These are phyloP conservation scores for Dendroctonus valens DNA, from an alignment of 1,140 invertebrate species.

Conservation along the genomic window DNA sequence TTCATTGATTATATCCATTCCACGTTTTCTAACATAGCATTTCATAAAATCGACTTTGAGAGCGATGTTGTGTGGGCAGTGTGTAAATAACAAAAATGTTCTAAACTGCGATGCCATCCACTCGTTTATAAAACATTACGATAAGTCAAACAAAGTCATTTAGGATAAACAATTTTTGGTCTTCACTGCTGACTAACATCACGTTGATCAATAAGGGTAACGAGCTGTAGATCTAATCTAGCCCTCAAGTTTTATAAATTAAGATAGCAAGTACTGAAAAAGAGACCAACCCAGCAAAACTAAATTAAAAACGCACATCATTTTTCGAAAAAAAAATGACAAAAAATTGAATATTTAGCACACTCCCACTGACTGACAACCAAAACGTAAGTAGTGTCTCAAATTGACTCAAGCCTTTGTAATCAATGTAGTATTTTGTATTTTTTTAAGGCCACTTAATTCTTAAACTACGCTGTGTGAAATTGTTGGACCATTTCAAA, in stretches of 20 bases:
- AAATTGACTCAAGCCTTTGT: conserved; percentile 2
- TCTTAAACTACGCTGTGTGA: conserved; percentile 23
- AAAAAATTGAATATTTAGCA: neutral
- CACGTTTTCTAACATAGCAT: conserved; percentile 35
- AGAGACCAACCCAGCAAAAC: too few relatives aligned
- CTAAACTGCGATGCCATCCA: conserved; percentile 4
- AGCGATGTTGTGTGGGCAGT: conserved; percentile 5
- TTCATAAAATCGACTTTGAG: conserved; percentile 2
- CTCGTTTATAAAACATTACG: neutral
- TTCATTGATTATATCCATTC: conserved; percentile 50
- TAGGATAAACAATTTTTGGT: too few relatives aligned
- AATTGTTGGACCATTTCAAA: conserved; percentile 25
- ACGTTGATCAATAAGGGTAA: too few relatives aligned
- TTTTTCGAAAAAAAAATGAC: too few relatives aligned
- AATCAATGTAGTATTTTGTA: conserved; percentile 46
- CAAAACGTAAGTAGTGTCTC: conserved; percentile 2
- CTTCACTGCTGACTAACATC: too few relatives aligned
- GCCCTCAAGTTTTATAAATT: too few relatives aligned
- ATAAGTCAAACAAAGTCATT: neutral
- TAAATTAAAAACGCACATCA: too few relatives aligned
- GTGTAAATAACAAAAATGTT: conserved; percentile 2
- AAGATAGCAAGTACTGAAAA: too few relatives aligned
- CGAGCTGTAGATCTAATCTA: too few relatives aligned
- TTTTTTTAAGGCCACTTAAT: conserved; percentile 41
- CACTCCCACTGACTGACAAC: conserved; percentile 18